A percentile compares a stretch with the other conserved stretches of the same genome.
Conservation (phyloP, 2,888 invertebrate genomes). For the Diploptera punctata region DNA sequence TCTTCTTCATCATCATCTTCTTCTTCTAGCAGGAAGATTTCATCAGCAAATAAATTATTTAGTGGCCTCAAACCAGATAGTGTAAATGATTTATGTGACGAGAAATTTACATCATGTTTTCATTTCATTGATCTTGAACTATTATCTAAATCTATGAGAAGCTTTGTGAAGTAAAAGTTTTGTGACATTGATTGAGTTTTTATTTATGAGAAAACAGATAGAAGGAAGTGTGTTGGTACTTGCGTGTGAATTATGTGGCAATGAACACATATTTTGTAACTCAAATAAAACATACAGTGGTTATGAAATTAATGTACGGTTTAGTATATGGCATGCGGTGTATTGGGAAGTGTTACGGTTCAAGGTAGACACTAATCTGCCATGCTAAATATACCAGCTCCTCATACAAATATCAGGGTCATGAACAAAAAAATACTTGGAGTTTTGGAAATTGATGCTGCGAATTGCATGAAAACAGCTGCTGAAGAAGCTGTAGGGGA, state of each 20-base stretch:
- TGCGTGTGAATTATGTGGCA: background rate
- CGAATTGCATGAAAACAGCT: background rate
- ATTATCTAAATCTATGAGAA: background rate
- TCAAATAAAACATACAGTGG: background rate
- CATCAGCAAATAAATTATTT: background rate
- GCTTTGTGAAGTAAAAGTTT: no score
- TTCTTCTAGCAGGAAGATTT: no score
- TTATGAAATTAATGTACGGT: background rate
- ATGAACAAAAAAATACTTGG: background rate
- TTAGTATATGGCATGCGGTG: constrained; percentile 7
- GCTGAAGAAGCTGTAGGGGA: background rate
- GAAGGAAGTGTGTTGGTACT: background rate
- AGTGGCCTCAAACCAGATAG: background rate
- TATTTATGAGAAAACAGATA: background rate
- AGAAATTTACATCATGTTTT: background rate
- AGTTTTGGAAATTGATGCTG: background rate
- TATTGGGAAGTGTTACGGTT: background rate
- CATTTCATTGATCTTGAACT: background rate
- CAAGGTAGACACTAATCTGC: background rate
- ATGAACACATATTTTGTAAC: background rate
- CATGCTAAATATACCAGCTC: background rate
- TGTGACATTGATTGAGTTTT: background rate
- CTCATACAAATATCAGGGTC: background rate
- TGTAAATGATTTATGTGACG: background rate
- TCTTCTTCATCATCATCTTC: no score